These are phyloP conservation scores for Phalacrocorax pelagicus DNA, from an alignment of 2,113 vertebrate genomes.

Conservation along the genomic window DNA sequence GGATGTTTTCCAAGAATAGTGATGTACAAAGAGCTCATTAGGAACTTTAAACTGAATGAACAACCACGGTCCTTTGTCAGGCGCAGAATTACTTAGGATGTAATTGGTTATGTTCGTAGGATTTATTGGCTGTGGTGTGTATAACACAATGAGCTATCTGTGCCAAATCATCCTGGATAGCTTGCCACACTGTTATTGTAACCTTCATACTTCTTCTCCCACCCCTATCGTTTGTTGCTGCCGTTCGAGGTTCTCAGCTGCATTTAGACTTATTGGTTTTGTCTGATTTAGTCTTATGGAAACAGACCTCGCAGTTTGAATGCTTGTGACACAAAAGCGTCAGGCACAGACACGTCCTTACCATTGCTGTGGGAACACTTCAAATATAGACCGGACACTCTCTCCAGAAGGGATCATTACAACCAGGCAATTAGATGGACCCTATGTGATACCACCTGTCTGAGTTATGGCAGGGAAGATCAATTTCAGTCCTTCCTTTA, in stretches of 20 bases:
- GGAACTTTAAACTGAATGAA: background rate
- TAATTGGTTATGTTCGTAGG: background rate
- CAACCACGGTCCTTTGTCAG: conserved; percentile 5
- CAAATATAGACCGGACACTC: background rate
- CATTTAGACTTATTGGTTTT: background rate
- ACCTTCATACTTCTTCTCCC: background rate
- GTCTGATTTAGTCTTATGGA: background rate
- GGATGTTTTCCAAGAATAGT: conserved; percentile 38
- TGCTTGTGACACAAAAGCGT: background rate
- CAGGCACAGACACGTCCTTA: background rate
- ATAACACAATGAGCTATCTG: background rate
- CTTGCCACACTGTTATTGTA: background rate
- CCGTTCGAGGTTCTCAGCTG: background rate
- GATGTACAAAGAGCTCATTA: conserved; percentile 34
- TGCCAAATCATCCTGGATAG: background rate
- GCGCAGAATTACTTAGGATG: background rate
- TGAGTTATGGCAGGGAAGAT: background rate
- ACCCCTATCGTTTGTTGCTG: background rate
- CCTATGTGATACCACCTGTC: background rate
- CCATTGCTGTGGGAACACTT: background rate
- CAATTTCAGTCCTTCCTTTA: background rate
- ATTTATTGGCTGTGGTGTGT: background rate
- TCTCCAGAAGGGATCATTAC: background rate
- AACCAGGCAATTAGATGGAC: background rate
- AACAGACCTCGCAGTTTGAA: background rate